Evolutionary conservation across 2,113 vertebrate genomes (phyloP).

Genomic region (Asarcornis scutulata): DNA sequence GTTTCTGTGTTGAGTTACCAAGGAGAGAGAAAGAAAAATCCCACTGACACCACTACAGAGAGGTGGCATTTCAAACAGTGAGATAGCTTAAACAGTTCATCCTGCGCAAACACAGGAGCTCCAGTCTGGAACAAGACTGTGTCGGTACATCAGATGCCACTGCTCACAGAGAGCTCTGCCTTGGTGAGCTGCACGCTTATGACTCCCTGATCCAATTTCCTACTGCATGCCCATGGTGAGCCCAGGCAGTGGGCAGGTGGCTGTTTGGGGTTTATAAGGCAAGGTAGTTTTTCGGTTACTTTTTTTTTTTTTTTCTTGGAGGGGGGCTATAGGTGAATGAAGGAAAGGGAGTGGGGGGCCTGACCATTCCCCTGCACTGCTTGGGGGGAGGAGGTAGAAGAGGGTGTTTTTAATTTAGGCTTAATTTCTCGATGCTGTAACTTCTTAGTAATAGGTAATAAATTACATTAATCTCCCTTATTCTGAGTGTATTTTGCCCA

Average conservation of each 20-base stretch:
- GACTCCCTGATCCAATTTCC: neutral
- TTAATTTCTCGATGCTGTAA: no score
- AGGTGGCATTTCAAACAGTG: neutral
- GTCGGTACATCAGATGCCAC: rapidly evolving
- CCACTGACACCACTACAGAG: neutral
- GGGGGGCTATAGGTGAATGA: no score
- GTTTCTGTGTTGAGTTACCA: neutral
- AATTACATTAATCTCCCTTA: no score
- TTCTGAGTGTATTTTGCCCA: no score
- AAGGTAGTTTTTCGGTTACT: no score
- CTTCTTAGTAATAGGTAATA: no score
- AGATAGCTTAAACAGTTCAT: neutral
- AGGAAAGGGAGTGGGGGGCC: no score
- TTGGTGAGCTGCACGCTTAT: neutral
- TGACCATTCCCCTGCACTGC: no score
- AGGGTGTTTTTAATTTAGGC: no score
- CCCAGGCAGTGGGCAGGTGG: rapidly evolving
- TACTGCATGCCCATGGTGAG: neutral
- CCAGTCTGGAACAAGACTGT: neutral
- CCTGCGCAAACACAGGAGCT: neutral
- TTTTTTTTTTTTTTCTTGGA: no score
- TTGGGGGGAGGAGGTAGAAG: no score
- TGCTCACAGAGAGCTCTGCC: neutral
- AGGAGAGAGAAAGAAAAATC: neutral
- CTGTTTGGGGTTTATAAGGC: no score